Base-by-base conservation (phyloP, 2,797 vertebrate species). In the Darevskia mixta region DNA sequence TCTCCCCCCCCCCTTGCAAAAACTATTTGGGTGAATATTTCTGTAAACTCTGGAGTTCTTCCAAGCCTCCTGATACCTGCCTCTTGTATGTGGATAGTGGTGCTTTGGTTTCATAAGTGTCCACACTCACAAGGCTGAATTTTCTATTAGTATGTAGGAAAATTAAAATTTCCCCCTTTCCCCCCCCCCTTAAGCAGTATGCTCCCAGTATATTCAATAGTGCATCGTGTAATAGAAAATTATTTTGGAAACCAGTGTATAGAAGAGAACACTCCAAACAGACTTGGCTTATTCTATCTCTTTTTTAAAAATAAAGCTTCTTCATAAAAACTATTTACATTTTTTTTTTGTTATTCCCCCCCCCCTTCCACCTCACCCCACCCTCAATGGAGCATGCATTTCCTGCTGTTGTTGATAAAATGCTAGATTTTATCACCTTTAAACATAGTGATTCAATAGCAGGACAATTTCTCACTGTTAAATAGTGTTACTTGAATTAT, bases 231-330 rank as follows among this genome's bases (percentile, higher is more conserved):
- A 38, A 77, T 23, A 49, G 32, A n/a, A 55, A 55, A 38, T 27
- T 49, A 23, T 55, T 58, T 11, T 18, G 38, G 4, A 66, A 75
- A 67, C 20, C 76, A 87, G 75, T 86, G 20, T 58, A 83, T 32
- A 0, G 87, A 89, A 88, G 55, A 83, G 8, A 86, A 83, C 27
- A 88, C 61, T 18, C 20, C 82, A 73, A 90, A 61, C 23, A 87
- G 55, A 88, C 83, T 75, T 67, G 69, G 27, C 4, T 69, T 1
- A 0, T 67, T 45, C 66, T 88, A 58, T 87, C 5, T 35, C n/a
- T 75, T 84, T 67, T 73, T 38, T 81, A 93, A 83, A 86, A 83
- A 86, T 90, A 87, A 89, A 87, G 20, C 75, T n/a, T 85, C 85
- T 90, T 76, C 45, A 77, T 89, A 77, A 67, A 64, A 82, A 69